phyloP scores from a whole-genome alignment of 2,797 vertebrate genomes.

The Vespertilio murinus region DNA sequence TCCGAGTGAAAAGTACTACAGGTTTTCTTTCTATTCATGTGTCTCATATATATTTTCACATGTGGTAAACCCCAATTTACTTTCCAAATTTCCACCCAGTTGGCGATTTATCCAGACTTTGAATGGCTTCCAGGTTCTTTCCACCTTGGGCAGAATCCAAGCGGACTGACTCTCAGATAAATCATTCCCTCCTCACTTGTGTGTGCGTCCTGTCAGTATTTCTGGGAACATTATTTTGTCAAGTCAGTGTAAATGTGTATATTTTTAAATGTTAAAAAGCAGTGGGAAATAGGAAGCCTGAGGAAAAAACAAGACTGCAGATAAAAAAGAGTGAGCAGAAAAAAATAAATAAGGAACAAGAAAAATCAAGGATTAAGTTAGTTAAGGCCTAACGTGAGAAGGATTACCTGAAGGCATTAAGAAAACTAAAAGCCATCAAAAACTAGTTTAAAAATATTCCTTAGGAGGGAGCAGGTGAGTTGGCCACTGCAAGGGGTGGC shows the following conservation, averaged over 20 bases:
- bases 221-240: not conserved
- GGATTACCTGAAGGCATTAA: not conserved
- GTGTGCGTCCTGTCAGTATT: not conserved
- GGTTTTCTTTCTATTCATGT: not conserved
- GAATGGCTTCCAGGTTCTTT: constrained; percentile 51
- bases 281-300: not conserved
- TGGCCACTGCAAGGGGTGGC: not conserved
- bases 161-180: not conserved
- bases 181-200: not conserved
- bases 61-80: constrained; percentile 11
- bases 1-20: not conserved
- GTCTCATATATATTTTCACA: not conserved
- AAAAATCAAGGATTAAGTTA: constrained; percentile 15
- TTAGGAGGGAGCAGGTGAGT: not conserved
- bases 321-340: not conserved
- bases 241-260: not conserved
- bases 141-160: constrained; percentile 25
- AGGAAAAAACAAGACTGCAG: not conserved
- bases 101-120: not conserved
- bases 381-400: not conserved
- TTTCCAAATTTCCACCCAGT: constrained; percentile 1
- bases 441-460: not conserved
- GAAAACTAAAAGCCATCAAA: not conserved
- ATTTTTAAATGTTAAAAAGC: constrained; percentile 7
- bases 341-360: not conserved